These are phyloP conservation scores for Phragmatobia fuliginosa DNA, from an alignment of 2,888 invertebrate genomes.

Conservation along the genomic window DNA sequence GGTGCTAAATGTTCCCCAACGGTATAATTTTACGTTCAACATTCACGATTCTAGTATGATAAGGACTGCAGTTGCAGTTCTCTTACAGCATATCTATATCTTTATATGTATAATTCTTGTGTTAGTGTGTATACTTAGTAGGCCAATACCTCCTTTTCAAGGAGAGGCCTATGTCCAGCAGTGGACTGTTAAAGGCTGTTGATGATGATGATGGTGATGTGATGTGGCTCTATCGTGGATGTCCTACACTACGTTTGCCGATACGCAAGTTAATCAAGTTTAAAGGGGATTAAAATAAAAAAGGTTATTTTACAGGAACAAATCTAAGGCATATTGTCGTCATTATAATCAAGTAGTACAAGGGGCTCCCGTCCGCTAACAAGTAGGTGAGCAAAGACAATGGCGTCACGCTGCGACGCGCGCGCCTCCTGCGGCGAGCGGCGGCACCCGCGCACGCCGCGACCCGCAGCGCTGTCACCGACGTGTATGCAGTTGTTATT, in stretches of 20 bases:
- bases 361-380: constrained; percentile 28
- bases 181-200: too few species aligned
- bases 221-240: too few species aligned
- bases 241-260: too few species aligned
- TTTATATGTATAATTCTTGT: too few species aligned
- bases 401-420: constrained; percentile 40
- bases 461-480: constrained; percentile 28
- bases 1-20: constrained; percentile 12
- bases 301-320: background rate
- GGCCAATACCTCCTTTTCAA: too few species aligned
- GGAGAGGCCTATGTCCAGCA: too few species aligned
- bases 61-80: constrained; percentile 21
- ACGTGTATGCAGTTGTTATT: constrained; percentile 24
- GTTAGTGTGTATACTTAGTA: too few species aligned
- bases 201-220: too few species aligned
- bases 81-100: background rate
- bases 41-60: constrained; percentile 27
- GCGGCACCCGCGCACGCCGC: constrained; percentile 39
- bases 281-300: background rate
- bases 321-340: constrained; percentile 21
- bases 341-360: constrained; percentile 22
- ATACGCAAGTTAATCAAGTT: too few species aligned
- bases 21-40: constrained; percentile 19
- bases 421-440: constrained; percentile 42
- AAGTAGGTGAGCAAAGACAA: constrained; percentile 53